Evolutionary conservation across 1,140 invertebrate genomes (phyloP).

Genomic region (Amphibalanus amphitrite): DNA sequence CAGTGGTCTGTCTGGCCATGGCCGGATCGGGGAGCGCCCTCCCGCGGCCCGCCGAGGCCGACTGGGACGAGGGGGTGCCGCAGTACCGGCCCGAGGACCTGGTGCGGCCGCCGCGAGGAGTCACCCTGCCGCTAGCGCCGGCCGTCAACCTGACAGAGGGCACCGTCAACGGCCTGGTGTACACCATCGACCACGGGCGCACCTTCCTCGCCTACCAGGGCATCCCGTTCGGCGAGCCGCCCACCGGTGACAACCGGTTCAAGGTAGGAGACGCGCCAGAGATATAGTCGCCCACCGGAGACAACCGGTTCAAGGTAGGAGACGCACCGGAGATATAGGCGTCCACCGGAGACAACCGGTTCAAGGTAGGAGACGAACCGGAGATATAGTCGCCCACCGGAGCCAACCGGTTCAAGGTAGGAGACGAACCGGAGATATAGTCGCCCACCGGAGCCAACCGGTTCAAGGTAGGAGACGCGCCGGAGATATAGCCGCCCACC

Average conservation of each 20-base stretch:
- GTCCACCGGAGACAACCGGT: too few species aligned
- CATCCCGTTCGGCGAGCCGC: conserved; percentile 85
- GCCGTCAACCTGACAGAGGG: conserved; percentile 1
- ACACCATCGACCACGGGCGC: neutral
- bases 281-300: too few species aligned
- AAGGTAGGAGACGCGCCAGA: too few species aligned
- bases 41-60: neutral
- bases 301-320: too few species aligned
- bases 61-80: neutral
- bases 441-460: too few species aligned
- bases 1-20: neutral
- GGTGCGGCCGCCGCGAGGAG: neutral
- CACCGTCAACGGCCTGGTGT: neutral
- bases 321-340: too few species aligned
- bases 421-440: too few species aligned
- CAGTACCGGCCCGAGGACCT: neutral
- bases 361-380: too few species aligned
- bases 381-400: too few species aligned
- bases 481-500: too few species aligned
- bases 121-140: neutral
- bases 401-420: too few species aligned
- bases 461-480: too few species aligned
- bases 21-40: neutral
- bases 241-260: conserved; percentile 39
- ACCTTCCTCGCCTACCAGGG: conserved; percentile 28